Percentiles rank a stretch among this genome's conserved stretches.
These are phyloP conservation scores for Parotocinclus haroldoi DNA, from an alignment of 2,797 vertebrate species.

Conservation along the genomic window DNA sequence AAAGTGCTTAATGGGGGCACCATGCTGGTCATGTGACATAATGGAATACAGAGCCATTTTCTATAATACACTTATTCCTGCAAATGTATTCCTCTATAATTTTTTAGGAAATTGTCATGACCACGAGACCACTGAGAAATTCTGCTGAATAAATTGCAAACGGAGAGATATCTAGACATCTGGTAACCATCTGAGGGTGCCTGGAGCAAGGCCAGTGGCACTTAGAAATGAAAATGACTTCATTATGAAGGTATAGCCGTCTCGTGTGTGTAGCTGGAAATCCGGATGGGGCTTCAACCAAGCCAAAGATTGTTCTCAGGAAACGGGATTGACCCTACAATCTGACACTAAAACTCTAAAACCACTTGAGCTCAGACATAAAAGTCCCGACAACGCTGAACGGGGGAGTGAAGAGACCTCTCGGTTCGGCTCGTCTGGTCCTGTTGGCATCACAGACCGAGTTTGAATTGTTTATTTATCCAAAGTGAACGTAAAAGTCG, in stretches of 20 bases:
- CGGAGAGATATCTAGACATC: conserved; percentile 62
- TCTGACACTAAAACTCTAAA: conserved; percentile 29
- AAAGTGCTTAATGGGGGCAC: conserved; percentile 59
- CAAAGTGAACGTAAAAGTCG: conserved; percentile 28
- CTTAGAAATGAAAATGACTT: conserved; percentile 66
- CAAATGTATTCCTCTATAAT: no score
- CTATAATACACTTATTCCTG: no score
- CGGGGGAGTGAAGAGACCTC: conserved; percentile 2
- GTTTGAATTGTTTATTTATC: conserved; percentile 39
- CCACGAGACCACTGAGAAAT: background rate
- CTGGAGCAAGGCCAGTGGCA: conserved; percentile 63
- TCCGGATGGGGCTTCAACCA: background rate
- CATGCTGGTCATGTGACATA: conserved; percentile 4
- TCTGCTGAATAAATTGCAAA: conserved; percentile 42
- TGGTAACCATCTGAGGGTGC: conserved; percentile 69
- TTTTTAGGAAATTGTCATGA: no score
- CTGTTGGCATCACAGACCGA: background rate
- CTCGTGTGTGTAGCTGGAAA: conserved; percentile 35
- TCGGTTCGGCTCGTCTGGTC: background rate
- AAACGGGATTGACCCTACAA: conserved; percentile 24
- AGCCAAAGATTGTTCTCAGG: conserved; percentile 21
- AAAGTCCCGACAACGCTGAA: conserved; percentile 1
- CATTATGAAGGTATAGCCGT: conserved; percentile 64
- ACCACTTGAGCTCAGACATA: conserved; percentile 17
- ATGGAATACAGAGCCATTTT: no score